Conservation (phyloP, 1,140 invertebrate genomes). For the Trinorchestia longiramus region DNA sequence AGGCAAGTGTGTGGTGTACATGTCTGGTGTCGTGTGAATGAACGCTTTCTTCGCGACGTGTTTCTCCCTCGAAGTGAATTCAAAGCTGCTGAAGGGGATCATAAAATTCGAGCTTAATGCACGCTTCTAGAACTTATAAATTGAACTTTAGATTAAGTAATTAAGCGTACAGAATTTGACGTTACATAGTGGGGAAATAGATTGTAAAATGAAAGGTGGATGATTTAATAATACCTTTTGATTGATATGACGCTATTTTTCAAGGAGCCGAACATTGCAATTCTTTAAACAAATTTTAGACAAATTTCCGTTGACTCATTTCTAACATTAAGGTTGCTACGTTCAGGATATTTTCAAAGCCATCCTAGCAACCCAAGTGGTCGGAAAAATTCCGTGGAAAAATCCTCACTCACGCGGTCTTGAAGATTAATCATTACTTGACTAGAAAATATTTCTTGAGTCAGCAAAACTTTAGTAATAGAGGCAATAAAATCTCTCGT, state of each 20-base stretch:
- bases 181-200: neutral
- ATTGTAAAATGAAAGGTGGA: neutral
- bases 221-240: neutral
- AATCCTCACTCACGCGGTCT: neutral
- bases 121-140: neutral
- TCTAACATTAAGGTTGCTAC: neutral
- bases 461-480: slow-evolving; percentile 29
- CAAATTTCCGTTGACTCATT: neutral
- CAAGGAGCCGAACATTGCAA: neutral
- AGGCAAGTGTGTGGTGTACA: neutral
- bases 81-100: neutral
- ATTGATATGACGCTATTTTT: neutral
- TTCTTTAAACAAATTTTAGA: neutral
- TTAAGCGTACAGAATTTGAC: neutral
- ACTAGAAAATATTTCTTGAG: neutral
- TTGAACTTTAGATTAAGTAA: neutral
- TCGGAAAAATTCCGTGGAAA: neutral
- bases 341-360: neutral
- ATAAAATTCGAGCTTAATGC: neutral
- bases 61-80: neutral
- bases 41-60: neutral
- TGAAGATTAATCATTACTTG: neutral
- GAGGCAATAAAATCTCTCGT: neutral
- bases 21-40: neutral
- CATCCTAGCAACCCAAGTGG: neutral